Conservation (phyloP, 1,140 invertebrate genomes). For the Kradibia gibbosae region DNA sequence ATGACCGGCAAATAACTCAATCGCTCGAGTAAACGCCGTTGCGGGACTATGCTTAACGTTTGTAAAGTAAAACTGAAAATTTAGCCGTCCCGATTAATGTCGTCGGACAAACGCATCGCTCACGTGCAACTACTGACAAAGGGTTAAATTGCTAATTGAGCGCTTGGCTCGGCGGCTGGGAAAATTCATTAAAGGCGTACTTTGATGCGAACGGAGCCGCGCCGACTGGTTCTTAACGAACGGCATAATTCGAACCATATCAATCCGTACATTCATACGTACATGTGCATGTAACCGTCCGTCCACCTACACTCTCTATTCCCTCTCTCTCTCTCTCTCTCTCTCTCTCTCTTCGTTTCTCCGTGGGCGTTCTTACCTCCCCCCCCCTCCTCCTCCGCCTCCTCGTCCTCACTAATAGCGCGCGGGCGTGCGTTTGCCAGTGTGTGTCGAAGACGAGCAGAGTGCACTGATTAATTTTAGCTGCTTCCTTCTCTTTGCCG, state of each 20-base stretch:
- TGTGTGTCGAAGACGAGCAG: neutral
- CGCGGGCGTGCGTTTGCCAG: neutral
- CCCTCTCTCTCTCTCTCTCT: neutral
- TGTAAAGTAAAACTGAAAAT: conserved; percentile 40
- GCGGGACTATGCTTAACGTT: conserved; percentile 5
- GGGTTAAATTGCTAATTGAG: conserved; percentile 48
- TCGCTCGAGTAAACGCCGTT: neutral
- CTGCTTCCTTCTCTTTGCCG: conserved; percentile 38
- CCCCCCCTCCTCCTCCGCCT: neutral
- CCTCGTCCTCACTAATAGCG: conserved; percentile 1
- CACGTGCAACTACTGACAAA: conserved; percentile 4
- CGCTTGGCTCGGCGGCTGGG: conserved; percentile 11
- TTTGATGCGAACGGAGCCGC: conserved; percentile 35
- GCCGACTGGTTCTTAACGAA: conserved; percentile 44
- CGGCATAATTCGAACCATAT: conserved; percentile 45
- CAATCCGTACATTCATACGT: conserved; percentile 30
- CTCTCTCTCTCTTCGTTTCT: neutral
- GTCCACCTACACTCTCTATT: too few relatives aligned
- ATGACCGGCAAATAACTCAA: conserved; percentile 10
- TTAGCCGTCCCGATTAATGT: conserved; percentile 22
- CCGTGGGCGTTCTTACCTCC: conserved; percentile 21
- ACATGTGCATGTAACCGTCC: neutral
- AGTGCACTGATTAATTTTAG: conserved; percentile 46
- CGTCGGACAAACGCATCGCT: neutral
- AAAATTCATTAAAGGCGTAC: conserved; percentile 48